These are phyloP conservation scores for Heliornis fulica DNA, from an alignment of 2,113 vertebrate genomes.

Conservation along the genomic window DNA sequence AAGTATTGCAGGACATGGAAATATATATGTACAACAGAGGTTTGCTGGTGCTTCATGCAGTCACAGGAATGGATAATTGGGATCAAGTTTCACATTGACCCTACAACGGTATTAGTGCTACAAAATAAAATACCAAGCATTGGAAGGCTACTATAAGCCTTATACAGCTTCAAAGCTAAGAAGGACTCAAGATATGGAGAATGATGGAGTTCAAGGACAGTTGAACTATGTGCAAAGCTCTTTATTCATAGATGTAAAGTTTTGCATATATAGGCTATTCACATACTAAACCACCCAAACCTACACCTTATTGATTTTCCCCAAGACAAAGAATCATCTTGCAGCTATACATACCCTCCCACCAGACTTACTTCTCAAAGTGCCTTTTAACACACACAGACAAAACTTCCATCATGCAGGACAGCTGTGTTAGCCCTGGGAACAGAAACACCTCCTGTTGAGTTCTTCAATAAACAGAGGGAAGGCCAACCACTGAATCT, in stretches of 20 bases:
- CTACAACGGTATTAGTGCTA: not conserved
- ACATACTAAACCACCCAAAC: not conserved
- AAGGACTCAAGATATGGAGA: not conserved
- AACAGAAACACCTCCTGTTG: not conserved
- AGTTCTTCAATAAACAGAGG: not conserved
- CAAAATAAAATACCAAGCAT: not conserved
- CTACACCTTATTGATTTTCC: not conserved
- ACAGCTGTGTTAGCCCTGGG: not conserved
- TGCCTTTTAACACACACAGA: not conserved
- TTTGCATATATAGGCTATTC: not conserved
- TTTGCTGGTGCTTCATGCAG: not conserved
- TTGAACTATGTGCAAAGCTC: not conserved
- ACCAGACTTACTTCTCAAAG: not conserved
- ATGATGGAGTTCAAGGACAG: not conserved
- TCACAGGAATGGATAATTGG: not conserved
- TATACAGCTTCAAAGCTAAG: not conserved
- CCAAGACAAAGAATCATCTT: not conserved
- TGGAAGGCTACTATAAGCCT: not conserved
- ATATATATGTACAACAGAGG: not conserved
- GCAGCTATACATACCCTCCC: not conserved
- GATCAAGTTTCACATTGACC: not conserved
- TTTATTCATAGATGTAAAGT: not conserved
- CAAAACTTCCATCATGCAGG: not conserved
- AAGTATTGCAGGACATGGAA: not conserved
- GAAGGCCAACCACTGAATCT: not conserved